These are phyloP conservation scores for Ommatoiulus sabulosus DNA, from an alignment of 2,888 invertebrate genomes.

Conservation along the genomic window DNA sequence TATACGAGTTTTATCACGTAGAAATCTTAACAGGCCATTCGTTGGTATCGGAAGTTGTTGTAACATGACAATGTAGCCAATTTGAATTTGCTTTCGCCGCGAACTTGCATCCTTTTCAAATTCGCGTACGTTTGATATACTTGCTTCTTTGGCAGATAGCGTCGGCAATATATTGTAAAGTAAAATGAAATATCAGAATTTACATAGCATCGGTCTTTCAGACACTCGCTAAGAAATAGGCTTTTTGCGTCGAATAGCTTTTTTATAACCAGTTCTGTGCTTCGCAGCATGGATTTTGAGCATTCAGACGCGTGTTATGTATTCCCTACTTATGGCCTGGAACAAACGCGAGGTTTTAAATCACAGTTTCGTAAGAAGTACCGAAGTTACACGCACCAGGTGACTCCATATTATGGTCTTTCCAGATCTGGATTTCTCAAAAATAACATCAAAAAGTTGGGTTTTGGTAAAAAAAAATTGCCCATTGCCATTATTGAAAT, in stretches of 20 bases:
- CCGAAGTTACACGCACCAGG: background rate
- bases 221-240: background rate
- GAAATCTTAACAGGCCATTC: constrained; percentile 15
- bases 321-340: constrained; percentile 19
- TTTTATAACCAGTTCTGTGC: constrained; percentile 43
- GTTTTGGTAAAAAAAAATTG: background rate
- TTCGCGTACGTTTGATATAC: constrained; percentile 1
- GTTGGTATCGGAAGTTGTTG: constrained; percentile 30
- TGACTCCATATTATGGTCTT: background rate
- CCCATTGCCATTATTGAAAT: background rate
- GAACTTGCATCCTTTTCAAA: constrained; percentile 41
- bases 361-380: background rate
- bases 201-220: constrained; percentile 26
- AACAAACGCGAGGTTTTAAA: constrained; percentile 23
- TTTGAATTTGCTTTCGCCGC: constrained; percentile 7
- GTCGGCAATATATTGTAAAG: background rate
- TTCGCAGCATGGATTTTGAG: constrained; percentile 38
- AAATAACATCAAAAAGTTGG: background rate
- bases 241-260: background rate
- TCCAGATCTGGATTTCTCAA: background rate
- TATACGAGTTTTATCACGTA: background rate
- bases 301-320: background rate
- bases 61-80: background rate
- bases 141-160: background rate
- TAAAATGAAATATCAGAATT: constrained; percentile 42